These are phyloP conservation scores for Hoplias malabaricus DNA, from an alignment of 2,113 vertebrate species.

Conservation along the genomic window DNA sequence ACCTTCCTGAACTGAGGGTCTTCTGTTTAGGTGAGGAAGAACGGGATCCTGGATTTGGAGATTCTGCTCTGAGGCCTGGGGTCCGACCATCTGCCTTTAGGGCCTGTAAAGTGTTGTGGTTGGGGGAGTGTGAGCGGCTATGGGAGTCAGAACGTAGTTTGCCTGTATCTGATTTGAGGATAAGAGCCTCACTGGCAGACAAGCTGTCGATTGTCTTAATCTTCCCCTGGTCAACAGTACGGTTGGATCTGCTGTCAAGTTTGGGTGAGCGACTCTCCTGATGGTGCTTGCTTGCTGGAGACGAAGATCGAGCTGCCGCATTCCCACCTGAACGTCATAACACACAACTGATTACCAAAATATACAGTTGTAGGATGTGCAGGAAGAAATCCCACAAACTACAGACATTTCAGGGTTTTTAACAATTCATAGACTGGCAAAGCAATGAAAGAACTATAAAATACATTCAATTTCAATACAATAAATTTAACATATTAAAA, in stretches of 20 bases:
- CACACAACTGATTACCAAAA: constrained; percentile 52
- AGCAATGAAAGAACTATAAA: constrained; percentile 19
- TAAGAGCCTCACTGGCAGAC: constrained; percentile 90
- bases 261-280: constrained; percentile 85
- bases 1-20: constrained; percentile 77
- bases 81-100: constrained; percentile 89
- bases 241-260: constrained; percentile 81
- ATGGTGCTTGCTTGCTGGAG: constrained; percentile 85
- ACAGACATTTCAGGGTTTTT: background rate
- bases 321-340: constrained; percentile 81
- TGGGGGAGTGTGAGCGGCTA: constrained; percentile 93
- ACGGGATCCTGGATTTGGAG: constrained; percentile 88
- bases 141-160: constrained; percentile 96
- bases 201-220: constrained; percentile 79
- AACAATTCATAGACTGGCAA: constrained; percentile 4
- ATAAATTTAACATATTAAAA: constrained; percentile 48
- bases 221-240: constrained; percentile 85
- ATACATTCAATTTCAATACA: constrained; percentile 13
- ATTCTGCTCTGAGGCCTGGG: constrained; percentile 84
- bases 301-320: constrained; percentile 77
- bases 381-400: background rate
- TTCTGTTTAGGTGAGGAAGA: constrained; percentile 94
- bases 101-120: constrained; percentile 96
- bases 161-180: constrained; percentile 90
- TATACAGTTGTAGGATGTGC: background rate